Conservation (phyloP, 2,113 vertebrate species). For the Pogonocichla stellata region DNA sequence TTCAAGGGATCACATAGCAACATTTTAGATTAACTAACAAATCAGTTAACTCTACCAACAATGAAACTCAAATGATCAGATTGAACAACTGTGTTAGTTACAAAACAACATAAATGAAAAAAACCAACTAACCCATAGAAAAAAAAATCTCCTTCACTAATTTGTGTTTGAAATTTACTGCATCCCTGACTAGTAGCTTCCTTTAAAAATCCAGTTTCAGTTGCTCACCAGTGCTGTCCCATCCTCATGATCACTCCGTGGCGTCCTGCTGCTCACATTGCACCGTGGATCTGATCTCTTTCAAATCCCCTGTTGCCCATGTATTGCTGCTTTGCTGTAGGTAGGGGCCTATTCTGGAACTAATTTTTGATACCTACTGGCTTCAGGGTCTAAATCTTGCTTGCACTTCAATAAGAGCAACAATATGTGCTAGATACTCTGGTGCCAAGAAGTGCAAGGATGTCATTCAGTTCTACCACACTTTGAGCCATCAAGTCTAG, state of each 20-base stretch:
- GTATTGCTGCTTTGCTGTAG: neutral
- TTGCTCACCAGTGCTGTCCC: neutral
- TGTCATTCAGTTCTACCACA: neutral
- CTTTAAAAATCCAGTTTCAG: neutral
- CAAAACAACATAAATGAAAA: neutral
- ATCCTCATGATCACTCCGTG: neutral
- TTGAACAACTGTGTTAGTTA: neutral
- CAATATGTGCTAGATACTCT: accelerated
- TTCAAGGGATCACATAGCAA: neutral
- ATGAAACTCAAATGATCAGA: neutral
- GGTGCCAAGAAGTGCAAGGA: neutral
- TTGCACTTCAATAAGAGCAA: neutral
- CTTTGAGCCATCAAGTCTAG: neutral
- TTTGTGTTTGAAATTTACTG: neutral
- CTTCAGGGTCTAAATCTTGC: neutral
- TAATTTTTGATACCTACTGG: neutral
- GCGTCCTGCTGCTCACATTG: neutral
- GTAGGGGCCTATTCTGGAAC: neutral
- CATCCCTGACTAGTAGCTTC: neutral
- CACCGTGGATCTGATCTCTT: neutral
- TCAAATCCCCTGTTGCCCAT: neutral
- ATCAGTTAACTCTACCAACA: neutral
- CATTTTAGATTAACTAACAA: neutral
- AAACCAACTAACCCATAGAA: neutral
- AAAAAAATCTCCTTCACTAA: neutral